Evolutionary conservation across 2,797 vertebrate genomes (phyloP), one percentile per base, ranked within the genome.

Genomic region (Phoxinus dragarum): DNA sequence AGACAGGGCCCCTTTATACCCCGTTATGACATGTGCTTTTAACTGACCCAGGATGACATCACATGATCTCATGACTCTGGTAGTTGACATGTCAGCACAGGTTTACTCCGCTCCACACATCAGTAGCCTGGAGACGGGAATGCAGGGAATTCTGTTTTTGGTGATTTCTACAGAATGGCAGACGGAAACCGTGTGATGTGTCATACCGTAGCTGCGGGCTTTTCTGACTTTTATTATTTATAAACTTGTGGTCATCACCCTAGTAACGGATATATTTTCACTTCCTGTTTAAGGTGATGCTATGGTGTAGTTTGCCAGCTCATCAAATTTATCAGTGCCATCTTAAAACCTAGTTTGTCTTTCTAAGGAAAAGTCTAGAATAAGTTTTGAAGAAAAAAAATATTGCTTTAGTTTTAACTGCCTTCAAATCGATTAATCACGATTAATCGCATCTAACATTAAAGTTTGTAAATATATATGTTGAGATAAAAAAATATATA

Each of bases 61-160:
- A 94, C 94, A 95, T 96, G 95, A 96, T 95, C 95, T 96, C 94
- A 96, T 93, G 85, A 91, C 91, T 92, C 88, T 95, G 90, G 93
- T 91, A 95, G 93, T 88, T 82, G 68, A 89, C 90, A 84, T 88
- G 92, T 92, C 92, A 87, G 89, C 86, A 89, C 91, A 92, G 91
- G 94, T 94, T 89, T 95, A 94, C 92, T 90, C 88, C 40, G 61
- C 61, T 86, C 56, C 38, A 82, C 73, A 77, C 64, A 85, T 67
- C 66, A 52, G 71, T 31, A 77, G 82, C 80, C 84, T 38, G 21
- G 38, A 84, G 40, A 59, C 5, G 6, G 56, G 54, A n/a, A 44
- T 23, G 67, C 31, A 87, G 40, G 21, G 78, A 72, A 38, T 72
- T 84, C 49, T 17, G 67, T 11, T 27, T 84, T 79, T 64, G 66